phyloP scores from a whole-genome alignment of 2,888 invertebrate species.

The Agonum fuliginosum region DNA sequence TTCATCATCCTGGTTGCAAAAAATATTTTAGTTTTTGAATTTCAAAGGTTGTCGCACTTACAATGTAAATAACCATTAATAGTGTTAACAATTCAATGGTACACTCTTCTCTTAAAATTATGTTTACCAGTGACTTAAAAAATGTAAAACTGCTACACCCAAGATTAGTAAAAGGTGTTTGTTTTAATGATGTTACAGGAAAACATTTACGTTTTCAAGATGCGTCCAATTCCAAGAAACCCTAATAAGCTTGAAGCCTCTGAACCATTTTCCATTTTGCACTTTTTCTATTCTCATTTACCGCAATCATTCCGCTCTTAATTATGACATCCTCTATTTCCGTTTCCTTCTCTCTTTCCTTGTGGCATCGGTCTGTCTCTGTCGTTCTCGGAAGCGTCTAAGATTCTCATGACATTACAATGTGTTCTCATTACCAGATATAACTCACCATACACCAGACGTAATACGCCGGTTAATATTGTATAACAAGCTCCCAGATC shows the following conservation, averaged over 20 bases:
- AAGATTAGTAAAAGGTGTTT: no score
- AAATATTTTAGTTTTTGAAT: no score
- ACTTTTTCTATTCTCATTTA: conserved; percentile 37
- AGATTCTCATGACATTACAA: conserved; percentile 44
- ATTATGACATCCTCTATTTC: conserved; percentile 41
- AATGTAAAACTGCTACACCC: no score
- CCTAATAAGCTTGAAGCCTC: background rate
- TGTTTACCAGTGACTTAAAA: no score
- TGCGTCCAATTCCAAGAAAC: background rate
- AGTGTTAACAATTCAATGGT: no score
- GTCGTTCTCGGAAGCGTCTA: conserved; percentile 31
- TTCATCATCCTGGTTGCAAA: no score
- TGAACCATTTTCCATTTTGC: conserved; percentile 25
- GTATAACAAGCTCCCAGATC: conserved; percentile 19
- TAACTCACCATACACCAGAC: conserved; percentile 16
- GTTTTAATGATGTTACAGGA: no score
- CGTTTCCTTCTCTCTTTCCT: conserved; percentile 11
- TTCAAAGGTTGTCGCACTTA: no score
- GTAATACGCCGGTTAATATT: conserved; percentile 35
- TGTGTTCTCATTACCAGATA: conserved; percentile 33
- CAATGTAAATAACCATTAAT: no score
- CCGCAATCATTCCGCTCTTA: conserved; percentile 12
- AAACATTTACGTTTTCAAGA: no score
- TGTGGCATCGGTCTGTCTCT: background rate
- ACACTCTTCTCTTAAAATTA: no score